Percentiles rank a stretch among this genome's conserved stretches.
These are phyloP conservation scores for Chionomys nivalis DNA, from an alignment of 2,113 vertebrate genomes.

Conservation along the genomic window DNA sequence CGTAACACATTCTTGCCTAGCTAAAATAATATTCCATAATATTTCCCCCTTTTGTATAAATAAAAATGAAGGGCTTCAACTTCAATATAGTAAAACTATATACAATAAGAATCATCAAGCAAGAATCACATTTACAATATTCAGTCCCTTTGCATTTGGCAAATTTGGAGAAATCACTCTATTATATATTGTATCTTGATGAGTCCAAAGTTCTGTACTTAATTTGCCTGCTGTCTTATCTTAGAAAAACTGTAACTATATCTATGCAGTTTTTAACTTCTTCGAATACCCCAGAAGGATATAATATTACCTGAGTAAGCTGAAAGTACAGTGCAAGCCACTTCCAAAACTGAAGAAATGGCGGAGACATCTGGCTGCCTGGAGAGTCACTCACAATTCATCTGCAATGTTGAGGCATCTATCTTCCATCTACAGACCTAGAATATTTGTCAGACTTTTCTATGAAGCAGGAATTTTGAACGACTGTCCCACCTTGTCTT, in stretches of 20 bases:
- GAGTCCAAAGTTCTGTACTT: background rate
- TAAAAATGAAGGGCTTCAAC: background rate
- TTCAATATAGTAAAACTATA: background rate
- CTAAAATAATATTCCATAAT: background rate
- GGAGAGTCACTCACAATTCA: background rate
- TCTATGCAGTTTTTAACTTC: background rate
- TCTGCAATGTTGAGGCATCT: background rate
- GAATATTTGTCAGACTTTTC: background rate
- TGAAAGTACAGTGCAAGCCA: background rate
- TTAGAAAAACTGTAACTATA: background rate
- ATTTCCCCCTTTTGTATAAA: too few species aligned
- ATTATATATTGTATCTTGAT: background rate
- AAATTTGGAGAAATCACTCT: background rate
- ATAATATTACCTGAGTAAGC: background rate
- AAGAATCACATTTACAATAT: background rate
- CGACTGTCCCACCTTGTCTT: background rate
- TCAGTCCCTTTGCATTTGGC: background rate
- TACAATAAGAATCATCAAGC: background rate
- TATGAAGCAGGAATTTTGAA: background rate
- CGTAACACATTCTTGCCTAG: background rate
- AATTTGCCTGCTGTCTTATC: background rate
- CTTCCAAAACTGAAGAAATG: background rate
- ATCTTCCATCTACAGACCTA: background rate
- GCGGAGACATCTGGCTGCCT: background rate
- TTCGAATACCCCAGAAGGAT: background rate